Conservation (phyloP, 2,888 invertebrate genomes). For the Cosmopolites sordidus region DNA sequence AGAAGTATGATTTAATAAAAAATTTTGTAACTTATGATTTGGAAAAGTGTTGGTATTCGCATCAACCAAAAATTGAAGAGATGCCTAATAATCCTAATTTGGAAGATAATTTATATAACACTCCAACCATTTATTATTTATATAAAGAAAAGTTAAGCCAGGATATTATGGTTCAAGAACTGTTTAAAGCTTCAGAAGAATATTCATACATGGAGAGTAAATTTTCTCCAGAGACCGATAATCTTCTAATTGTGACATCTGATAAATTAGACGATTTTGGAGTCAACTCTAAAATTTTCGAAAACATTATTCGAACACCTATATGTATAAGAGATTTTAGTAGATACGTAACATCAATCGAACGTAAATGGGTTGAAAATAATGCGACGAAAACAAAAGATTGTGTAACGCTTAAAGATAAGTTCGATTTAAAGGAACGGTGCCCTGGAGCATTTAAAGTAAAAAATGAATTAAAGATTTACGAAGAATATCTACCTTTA, state of each 20-base stretch:
- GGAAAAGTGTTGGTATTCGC: conserved; percentile 9
- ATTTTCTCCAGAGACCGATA: conserved; percentile 34
- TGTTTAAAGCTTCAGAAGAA: conserved; percentile 29
- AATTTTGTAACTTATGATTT: conserved; percentile 23
- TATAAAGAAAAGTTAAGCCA: conserved; percentile 35
- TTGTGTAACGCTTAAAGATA: conserved; percentile 19
- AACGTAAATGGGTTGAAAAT: conserved; percentile 31
- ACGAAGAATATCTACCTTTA: conserved; percentile 29
- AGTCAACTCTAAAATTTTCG: conserved; percentile 30
- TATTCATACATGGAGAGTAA: conserved; percentile 29
- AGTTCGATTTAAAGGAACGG: conserved; percentile 22
- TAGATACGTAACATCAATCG: conserved; percentile 30
- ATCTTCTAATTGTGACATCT: conserved; percentile 32
- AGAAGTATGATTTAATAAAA: conserved; percentile 18
- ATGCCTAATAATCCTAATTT: background rate
- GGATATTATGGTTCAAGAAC: conserved; percentile 31
- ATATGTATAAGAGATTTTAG: conserved; percentile 39
- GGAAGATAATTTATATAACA: conserved; percentile 22
- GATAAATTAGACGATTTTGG: conserved; percentile 36
- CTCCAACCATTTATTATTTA: conserved; percentile 25
- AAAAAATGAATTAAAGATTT: conserved; percentile 24
- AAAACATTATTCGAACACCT: conserved; percentile 32
- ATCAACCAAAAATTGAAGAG: conserved; percentile 8
- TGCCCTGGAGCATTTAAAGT: conserved; percentile 31
- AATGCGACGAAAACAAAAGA: conserved; percentile 10